Evolutionary conservation across 2,888 invertebrate genomes (phyloP).

Genomic region (Trachelus iudaicus): DNA sequence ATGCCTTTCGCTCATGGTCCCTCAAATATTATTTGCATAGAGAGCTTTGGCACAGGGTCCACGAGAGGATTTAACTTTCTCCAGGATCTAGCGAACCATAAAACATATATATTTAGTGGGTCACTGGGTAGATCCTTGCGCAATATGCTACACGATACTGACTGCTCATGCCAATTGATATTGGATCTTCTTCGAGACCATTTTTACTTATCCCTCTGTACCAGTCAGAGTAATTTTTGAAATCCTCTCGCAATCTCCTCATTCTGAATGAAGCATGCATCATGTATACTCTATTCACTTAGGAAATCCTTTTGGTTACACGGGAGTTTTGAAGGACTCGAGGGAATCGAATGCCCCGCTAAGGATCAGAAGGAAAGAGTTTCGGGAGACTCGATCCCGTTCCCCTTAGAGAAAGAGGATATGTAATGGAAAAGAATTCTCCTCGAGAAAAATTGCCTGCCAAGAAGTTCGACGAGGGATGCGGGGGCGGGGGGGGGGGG

Average conservation of each 20-base stretch:
- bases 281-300: not conserved
- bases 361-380: not conserved
- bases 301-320: not conserved
- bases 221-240: not conserved
- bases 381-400: not conserved
- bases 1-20: slow-evolving; percentile 27
- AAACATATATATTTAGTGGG: not conserved
- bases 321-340: not conserved
- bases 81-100: not conserved
- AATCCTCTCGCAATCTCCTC: not conserved
- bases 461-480: not conserved
- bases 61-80: not conserved
- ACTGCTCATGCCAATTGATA: not conserved
- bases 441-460: not conserved
- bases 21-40: slow-evolving; percentile 44
- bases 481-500: fast-evolving
- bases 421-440: not conserved
- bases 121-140: not conserved
- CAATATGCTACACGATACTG: not conserved
- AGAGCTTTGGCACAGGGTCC: slow-evolving; percentile 7
- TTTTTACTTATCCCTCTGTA: not conserved
- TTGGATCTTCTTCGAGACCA: not conserved
- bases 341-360: not conserved
- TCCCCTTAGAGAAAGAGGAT: not conserved
- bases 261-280: not conserved